Evolutionary conservation across 2,888 invertebrate genomes (phyloP).

Genomic region (Xestobium rufovillosum): DNA sequence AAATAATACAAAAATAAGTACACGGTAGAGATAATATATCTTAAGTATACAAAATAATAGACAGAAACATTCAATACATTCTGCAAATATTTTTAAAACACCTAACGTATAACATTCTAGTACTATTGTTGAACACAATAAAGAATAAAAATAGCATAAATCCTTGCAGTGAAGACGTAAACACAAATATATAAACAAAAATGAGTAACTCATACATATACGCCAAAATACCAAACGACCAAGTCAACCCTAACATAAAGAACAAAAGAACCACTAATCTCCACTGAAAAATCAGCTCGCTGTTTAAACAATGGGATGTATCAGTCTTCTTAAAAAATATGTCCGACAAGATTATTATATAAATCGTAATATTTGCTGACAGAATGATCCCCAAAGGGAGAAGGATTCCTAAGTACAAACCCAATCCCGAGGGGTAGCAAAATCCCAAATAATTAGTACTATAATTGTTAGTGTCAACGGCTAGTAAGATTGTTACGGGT

Average conservation of each 20-base stretch:
- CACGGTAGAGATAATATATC: too few relatives aligned
- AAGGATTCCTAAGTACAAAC: constrained; percentile 50
- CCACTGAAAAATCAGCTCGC: constrained; percentile 49
- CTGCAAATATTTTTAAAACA: neutral
- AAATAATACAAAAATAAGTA: too few relatives aligned
- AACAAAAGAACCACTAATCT: constrained; percentile 53
- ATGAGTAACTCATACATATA: constrained; percentile 33
- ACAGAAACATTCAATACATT: too few relatives aligned
- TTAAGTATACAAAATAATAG: too few relatives aligned
- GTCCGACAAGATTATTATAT: constrained; percentile 49
- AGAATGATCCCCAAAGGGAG: constrained; percentile 49
- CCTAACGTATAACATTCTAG: constrained; percentile 44
- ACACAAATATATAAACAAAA: constrained; percentile 47
- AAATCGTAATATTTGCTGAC: constrained; percentile 51
- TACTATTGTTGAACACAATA: constrained; percentile 52
- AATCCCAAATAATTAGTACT: constrained; percentile 38
- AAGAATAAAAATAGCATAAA: constrained; percentile 56
- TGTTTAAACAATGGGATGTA: constrained; percentile 26
- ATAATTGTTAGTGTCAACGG: constrained; percentile 46
- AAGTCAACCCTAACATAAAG: constrained; percentile 53
- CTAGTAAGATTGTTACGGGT: constrained; percentile 47
- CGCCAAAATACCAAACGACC: constrained; percentile 51
- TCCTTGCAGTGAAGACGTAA: constrained; percentile 51
- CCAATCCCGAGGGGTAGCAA: constrained; percentile 50
- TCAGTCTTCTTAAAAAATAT: constrained; percentile 41